Evolutionary conservation across 2,888 invertebrate species (phyloP), one percentile per base, ranked within the genome.

Genomic region (Timema cristinae): DNA sequence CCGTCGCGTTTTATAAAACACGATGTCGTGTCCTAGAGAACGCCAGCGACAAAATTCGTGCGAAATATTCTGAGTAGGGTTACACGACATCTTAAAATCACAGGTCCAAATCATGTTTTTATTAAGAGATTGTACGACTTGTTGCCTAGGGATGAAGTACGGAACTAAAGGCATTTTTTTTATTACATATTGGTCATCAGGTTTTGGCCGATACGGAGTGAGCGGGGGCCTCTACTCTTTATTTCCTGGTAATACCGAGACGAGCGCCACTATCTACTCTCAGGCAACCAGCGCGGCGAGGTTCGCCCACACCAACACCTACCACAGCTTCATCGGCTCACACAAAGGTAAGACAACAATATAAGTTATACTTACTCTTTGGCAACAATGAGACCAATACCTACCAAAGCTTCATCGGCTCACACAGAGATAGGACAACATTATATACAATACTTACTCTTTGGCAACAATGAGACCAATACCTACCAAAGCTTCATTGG

Each of bases 121-220:
- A n/a, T n/a, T n/a, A n/a, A n/a, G n/a, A n/a, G n/a, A n/a, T n/a
- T n/a, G n/a, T n/a, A n/a, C n/a, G n/a, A n/a, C n/a, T n/a, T n/a
- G n/a, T n/a, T n/a, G n/a, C n/a, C 32, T 32, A 32, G 32, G 32
- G 32, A 4, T 32, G 32, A 32, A 32, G 32, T 4, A 32, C 32
- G 32, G 32, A 32, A 32, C 32, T 32, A 32, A 32, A 32, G 1
- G 32, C 2, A 47, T 11, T 69, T 61, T 10, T 56, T 74, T 49
- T 69, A 50, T 69, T 56, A 56, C 75, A 75, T 71, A 70, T 66
- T 77, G 76, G 77, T 77, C 82, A 82, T 69, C 85, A 90, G 90
- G 89, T 84, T 87, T 88, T 80, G 85, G 86, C 80, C 87, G 90
- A 77, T 90, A 89, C 82, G 90, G 90, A 76, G 85, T 74, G 66